These are phyloP conservation scores for Chlorospingus semifuscus DNA, from an alignment of 2,797 vertebrate species.

Conservation along the genomic window DNA sequence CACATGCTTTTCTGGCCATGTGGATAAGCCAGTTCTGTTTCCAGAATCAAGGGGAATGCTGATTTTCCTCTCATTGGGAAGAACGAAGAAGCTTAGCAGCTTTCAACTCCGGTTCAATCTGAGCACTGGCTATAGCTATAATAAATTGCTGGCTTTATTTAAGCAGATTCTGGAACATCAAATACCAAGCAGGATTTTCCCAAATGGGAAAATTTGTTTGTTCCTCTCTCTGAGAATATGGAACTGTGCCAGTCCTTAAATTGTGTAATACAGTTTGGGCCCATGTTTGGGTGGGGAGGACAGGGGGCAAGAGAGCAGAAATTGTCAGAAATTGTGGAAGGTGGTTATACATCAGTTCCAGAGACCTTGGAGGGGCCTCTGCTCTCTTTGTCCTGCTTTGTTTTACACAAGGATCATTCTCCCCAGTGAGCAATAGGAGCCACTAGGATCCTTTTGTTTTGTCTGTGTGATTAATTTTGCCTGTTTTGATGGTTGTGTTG, in stretches of 20 bases:
- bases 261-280: background rate
- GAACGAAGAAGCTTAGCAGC: background rate
- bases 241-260: background rate
- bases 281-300: background rate
- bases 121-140: background rate
- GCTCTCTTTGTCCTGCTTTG: background rate
- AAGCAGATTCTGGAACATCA: conserved; percentile 14
- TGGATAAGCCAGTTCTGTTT: background rate
- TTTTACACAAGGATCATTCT: background rate
- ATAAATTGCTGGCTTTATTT: background rate
- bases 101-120: conserved; percentile 13
- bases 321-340: background rate
- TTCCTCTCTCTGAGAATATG: background rate
- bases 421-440: background rate
- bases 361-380: background rate
- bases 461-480: background rate
- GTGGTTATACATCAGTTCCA: background rate
- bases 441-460: background rate
- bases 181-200: background rate
- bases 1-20: background rate
- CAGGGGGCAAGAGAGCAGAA: background rate
- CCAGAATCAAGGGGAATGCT: background rate
- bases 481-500: background rate
- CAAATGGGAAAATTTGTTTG: background rate
- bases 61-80: background rate